Percentiles rank a stretch among this genome's conserved stretches.
Conservation (phyloP, 92 coral and sea anemone species). For the Actinostola sp. region DNA sequence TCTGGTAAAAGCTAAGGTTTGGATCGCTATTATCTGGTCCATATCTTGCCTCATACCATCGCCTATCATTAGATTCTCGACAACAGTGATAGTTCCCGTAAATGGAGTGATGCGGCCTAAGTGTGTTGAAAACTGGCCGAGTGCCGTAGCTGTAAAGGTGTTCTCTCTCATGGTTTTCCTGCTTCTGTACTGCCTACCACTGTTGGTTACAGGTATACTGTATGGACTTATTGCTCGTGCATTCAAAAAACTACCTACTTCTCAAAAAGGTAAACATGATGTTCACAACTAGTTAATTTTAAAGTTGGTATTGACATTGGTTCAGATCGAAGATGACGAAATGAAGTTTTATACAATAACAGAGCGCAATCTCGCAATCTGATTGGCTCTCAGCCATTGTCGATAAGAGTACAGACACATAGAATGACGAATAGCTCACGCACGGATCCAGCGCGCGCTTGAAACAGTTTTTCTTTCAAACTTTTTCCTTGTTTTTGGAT, state of each 20-base stretch:
- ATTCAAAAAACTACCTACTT: slow-evolving; percentile 50
- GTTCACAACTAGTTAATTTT: too few relatives aligned
- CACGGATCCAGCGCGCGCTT: too few relatives aligned
- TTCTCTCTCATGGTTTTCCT: slow-evolving; percentile 62
- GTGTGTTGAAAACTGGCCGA: slow-evolving; percentile 72
- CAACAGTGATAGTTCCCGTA: slow-evolving; percentile 3
- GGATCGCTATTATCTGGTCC: slow-evolving; percentile 40
- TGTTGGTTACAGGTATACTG: slow-evolving; percentile 49
- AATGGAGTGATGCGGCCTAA: slow-evolving; percentile 13
- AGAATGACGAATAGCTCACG: too few relatives aligned
- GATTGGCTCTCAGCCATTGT: too few relatives aligned
- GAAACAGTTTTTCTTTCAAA: too few relatives aligned
- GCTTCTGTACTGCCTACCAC: slow-evolving; percentile 55
- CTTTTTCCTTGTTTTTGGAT: too few relatives aligned
- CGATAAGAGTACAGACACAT: too few relatives aligned
- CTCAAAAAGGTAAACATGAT: slow-evolving; percentile 68
- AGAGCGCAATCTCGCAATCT: too few relatives aligned
- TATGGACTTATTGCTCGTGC: slow-evolving; percentile 60
- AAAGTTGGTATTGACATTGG: too few relatives aligned
- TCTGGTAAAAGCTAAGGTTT: slow-evolving; percentile 43
- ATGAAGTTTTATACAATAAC: too few relatives aligned
- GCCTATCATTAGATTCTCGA: slow-evolving; percentile 47
- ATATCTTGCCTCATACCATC: slow-evolving; percentile 43
- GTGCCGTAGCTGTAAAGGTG: slow-evolving; percentile 27
- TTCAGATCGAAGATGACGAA: too few relatives aligned